Evolutionary conservation across 2,888 invertebrate species (phyloP).

Genomic region (Dolichopus griseipennis): DNA sequence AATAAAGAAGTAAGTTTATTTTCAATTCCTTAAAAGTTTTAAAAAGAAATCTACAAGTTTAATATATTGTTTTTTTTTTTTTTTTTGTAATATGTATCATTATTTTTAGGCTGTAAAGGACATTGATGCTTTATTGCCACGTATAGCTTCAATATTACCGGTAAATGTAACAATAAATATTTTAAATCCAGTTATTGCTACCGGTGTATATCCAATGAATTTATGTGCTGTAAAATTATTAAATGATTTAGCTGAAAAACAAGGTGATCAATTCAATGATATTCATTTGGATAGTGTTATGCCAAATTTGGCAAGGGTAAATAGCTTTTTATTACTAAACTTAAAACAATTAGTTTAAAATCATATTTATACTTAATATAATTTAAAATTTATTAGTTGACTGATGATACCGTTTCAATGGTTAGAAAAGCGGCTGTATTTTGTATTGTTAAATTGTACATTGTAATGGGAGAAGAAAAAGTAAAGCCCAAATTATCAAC

Average conservation of each 20-base stretch:
- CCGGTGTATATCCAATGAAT: constrained; percentile 77
- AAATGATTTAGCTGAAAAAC: constrained; percentile 71
- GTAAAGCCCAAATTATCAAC: constrained; percentile 71
- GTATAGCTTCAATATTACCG: constrained; percentile 71
- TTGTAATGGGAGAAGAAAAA: constrained; percentile 76
- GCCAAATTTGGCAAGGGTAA: constrained; percentile 79
- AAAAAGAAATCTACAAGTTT: neutral
- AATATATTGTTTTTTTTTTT: constrained; percentile 1
- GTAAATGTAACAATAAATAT: constrained; percentile 63
- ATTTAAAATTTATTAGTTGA: constrained; percentile 53
- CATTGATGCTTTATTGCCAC: constrained; percentile 72
- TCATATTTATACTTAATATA: neutral
- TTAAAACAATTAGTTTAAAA: neutral
- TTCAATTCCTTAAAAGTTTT: neutral
- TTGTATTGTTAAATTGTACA: constrained; percentile 91
- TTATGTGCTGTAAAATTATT: constrained; percentile 89
- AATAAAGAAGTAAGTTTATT: constrained; percentile 51
- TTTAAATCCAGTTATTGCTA: constrained; percentile 73
- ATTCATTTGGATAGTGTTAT: constrained; percentile 70
- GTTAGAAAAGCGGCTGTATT: constrained; percentile 95
- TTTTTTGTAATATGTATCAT: constrained; percentile 20
- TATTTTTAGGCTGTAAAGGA: constrained; percentile 59
- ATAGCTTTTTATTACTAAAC: constrained; percentile 13
- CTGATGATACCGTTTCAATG: constrained; percentile 84
- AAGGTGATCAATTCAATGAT: constrained; percentile 62